phyloP scores from a whole-genome alignment of 1,140 invertebrate genomes.

The Leucophenga varia region DNA sequence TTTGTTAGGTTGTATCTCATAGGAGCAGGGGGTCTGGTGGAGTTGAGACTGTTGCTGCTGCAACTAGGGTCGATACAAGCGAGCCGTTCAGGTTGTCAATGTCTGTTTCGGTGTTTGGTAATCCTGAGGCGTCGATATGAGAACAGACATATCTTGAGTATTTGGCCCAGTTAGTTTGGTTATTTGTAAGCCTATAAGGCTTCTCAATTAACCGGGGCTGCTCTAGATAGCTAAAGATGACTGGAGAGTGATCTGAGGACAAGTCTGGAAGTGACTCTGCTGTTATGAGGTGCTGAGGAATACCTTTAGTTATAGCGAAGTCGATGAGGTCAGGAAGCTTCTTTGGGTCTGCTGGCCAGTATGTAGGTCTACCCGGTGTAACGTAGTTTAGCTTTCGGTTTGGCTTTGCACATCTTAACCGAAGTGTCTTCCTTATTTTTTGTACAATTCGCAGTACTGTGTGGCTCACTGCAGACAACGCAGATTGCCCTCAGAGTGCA shows the following conservation, averaged over 20 bases:
- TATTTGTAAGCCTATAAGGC: background rate
- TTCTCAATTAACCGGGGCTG: background rate
- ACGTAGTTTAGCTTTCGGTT: background rate
- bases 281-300: background rate
- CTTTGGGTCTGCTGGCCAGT: constrained; percentile 32
- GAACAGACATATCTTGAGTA: background rate
- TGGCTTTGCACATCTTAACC: too few relatives aligned
- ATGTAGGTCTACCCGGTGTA: constrained; percentile 30
- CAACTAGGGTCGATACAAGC: background rate
- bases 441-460: background rate
- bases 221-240: background rate
- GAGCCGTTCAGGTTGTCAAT: background rate
- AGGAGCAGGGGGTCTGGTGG: background rate
- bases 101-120: background rate
- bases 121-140: background rate
- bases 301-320: constrained; percentile 24
- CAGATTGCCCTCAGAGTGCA: background rate
- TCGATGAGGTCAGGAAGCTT: constrained; percentile 34
- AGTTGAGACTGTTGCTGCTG: background rate
- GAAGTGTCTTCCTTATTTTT: too few relatives aligned
- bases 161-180: background rate
- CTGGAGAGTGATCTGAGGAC: background rate
- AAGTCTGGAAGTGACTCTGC: background rate
- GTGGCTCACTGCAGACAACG: background rate
- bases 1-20: background rate